Base-by-base conservation (phyloP, 2,797 vertebrate species). In the Spinus olivaceus region DNA sequence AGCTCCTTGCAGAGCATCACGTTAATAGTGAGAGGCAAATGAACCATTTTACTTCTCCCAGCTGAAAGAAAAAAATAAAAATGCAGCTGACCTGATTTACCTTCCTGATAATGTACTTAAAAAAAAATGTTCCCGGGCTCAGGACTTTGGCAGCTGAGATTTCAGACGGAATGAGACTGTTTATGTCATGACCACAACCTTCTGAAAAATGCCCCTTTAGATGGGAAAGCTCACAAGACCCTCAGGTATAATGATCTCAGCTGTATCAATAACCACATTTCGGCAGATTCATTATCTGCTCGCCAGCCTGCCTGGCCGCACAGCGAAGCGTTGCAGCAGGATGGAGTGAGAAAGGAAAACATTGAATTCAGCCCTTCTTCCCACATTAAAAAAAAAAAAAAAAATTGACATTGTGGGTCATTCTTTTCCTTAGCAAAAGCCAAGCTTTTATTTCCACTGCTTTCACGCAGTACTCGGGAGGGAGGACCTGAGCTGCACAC, bases 201-300 rank as follows among this genome's bases (percentile, higher is more conserved):
- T 42, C 80, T 86, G 83, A 89, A 91, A 92, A 92, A 94, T 61
- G 88, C 73, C 74, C 59, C 82, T 81, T 80, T 85, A 42, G 80
- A 92, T 88, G 82, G 92, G 92, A 95, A 90, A 91, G 86, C 81
- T 96, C 84, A 92, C 76, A 84, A 85, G 77, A 81, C 64, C 88
- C 93, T 61, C 51, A 84, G 89, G 81, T 90, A 85, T 91, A 94
- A 93, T 87, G 86, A 86, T 86, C 93, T 86, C 92, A 72, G 95
- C 77, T 79, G 18, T 95, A 94, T 94, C 94, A 96, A 92, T 94
- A 95, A 90, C 88, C 63, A 83, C 88, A 84, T 72, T 95, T 94
- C 63, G 33, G 95, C 92, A 96, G 84, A 92, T 96, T 94, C 94
- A 92, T 95, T 96, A 95, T 90, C 94, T 73, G 63, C 86, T 92